These are phyloP conservation scores for Acrossocheilus wenchowensis DNA, from an alignment of 2,797 vertebrate species.

Conservation along the genomic window DNA sequence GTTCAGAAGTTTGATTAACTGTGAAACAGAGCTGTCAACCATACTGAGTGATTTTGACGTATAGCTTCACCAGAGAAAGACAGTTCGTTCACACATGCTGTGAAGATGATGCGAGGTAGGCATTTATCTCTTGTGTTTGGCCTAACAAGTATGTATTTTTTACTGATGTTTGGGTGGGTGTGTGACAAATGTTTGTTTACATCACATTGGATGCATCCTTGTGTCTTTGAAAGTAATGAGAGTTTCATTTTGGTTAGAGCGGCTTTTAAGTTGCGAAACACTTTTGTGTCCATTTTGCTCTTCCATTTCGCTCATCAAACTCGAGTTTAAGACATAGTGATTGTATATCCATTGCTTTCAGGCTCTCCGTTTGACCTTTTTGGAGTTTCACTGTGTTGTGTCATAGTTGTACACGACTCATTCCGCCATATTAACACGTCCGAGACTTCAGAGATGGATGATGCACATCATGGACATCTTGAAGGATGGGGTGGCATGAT, in stretches of 20 bases:
- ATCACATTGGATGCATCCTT: constrained; percentile 37
- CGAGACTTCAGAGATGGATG: background rate
- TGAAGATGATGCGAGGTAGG: constrained; percentile 85
- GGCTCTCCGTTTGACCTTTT: background rate
- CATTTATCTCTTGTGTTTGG: constrained; percentile 58
- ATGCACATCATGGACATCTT: background rate
- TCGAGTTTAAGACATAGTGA: background rate
- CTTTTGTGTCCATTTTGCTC: background rate
- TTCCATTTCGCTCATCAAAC: background rate
- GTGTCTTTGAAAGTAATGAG: background rate
- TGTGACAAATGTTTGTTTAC: constrained; percentile 47
- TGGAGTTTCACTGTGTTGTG: background rate
- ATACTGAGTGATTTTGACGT: constrained; percentile 47
- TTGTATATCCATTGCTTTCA: background rate
- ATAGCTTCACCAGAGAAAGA: constrained; percentile 42
- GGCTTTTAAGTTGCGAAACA: background rate
- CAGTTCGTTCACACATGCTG: constrained; percentile 55
- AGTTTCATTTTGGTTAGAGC: background rate
- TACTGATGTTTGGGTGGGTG: constrained; percentile 31
- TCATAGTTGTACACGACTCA: background rate
- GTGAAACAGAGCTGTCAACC: constrained; percentile 19
- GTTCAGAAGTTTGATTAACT: constrained; percentile 52
- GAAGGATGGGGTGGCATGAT: background rate
- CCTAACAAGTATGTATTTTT: constrained; percentile 28
- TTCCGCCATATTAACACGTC: constrained; percentile 36